A percentile compares a stretch with the other conserved stretches of the same genome.
phyloP scores from a whole-genome alignment of 2,888 invertebrate genomes.

The Ferrisia virgata region DNA sequence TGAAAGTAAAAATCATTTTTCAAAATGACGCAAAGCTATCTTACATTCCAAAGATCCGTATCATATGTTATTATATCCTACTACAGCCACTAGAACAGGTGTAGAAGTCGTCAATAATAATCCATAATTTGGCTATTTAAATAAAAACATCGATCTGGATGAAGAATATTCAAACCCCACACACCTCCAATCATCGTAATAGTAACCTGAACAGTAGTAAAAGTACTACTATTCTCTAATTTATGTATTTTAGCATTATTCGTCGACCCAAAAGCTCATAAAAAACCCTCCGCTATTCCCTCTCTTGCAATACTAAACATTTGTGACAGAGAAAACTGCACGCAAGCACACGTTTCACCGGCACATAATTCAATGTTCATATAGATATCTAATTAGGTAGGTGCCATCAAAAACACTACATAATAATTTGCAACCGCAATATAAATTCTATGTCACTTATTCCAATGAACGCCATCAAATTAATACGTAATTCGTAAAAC shows the following conservation, averaged over 20 bases:
- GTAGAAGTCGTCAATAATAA: not conserved
- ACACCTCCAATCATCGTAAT: not conserved
- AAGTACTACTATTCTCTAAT: not conserved
- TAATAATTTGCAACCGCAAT: not conserved
- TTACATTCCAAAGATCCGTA: no score
- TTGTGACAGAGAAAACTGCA: not conserved
- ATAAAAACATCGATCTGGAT: not conserved
- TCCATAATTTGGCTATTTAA: not conserved
- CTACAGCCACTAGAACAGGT: not conserved
- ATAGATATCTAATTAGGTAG: not conserved
- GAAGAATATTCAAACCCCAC: not conserved
- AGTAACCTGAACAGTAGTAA: not conserved
- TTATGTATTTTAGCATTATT: not conserved
- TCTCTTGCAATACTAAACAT: not conserved
- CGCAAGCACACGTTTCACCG: not conserved
- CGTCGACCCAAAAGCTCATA: not conserved
- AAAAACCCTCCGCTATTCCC: not conserved
- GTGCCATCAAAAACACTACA: not conserved
- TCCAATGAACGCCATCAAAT: not conserved
- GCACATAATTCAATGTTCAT: no score
- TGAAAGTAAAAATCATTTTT: no score
- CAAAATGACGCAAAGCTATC: no score
- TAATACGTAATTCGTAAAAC: not conserved
- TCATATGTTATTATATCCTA: no score
- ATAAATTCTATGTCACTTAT: not conserved